Evolutionary conservation across 2,888 invertebrate species (phyloP).

Genomic region (Lumbricus terrestris): DNA sequence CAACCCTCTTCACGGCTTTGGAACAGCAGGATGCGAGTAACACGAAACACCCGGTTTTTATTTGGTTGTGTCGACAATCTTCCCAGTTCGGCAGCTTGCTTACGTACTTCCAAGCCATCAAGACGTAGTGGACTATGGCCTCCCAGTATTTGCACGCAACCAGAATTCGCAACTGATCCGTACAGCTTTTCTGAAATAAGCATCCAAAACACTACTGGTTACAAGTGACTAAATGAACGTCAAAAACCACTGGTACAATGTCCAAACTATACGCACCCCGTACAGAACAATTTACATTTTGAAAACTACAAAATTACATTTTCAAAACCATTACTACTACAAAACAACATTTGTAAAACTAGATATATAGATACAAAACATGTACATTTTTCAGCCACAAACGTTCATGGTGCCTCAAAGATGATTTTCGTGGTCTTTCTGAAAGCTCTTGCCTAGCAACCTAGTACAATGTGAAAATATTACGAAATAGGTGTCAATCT

Average conservation of each 20-base stretch:
- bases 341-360: neutral
- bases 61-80: conserved; percentile 7
- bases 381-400: neutral
- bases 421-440: no score
- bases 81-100: conserved; percentile 22
- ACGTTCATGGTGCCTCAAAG: neutral
- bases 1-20: neutral
- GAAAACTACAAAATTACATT: neutral
- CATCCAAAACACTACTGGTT: neutral
- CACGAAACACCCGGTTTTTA: neutral
- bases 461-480: no score
- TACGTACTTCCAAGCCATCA: conserved; percentile 26
- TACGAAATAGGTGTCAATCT: no score
- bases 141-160: conserved; percentile 10
- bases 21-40: neutral
- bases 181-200: conserved; percentile 18
- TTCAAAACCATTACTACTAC: no score
- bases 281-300: no score
- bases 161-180: neutral
- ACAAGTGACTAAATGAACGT: neutral
- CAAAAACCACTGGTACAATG: neutral
- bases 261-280: no score
- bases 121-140: conserved; percentile 8
- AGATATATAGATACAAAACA: no score
- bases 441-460: no score